These are phyloP conservation scores for Hyperopisus bebe DNA, from an alignment of 2,113 vertebrate species.

Conservation along the genomic window DNA sequence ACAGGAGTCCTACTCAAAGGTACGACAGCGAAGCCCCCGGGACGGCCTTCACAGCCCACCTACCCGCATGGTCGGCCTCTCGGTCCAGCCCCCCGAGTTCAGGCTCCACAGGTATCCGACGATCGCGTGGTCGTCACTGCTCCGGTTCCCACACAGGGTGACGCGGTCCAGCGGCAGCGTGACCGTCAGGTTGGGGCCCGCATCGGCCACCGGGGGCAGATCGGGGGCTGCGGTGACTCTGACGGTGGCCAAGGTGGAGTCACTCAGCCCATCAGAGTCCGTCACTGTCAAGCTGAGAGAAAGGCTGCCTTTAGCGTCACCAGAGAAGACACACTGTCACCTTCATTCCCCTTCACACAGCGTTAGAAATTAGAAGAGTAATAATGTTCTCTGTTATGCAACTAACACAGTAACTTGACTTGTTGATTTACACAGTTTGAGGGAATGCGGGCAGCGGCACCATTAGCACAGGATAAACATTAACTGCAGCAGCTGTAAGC, in stretches of 20 bases:
- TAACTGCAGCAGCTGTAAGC: neutral
- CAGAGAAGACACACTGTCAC: neutral
- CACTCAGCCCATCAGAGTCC: conserved; percentile 63
- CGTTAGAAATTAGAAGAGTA: neutral
- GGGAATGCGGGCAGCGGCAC: neutral
- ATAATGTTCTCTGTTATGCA: neutral
- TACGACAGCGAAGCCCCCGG: neutral
- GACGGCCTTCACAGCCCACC: conserved; percentile 18
- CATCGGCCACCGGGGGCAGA: conserved; percentile 52
- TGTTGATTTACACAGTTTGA: neutral
- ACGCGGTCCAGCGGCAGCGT: conserved; percentile 61
- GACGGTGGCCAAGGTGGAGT: conserved; percentile 58
- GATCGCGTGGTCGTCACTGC: conserved; percentile 66
- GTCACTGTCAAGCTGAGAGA: conserved; percentile 62
- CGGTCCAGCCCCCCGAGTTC: conserved; percentile 57
- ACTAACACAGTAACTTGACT: neutral
- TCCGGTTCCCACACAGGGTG: conserved; percentile 66
- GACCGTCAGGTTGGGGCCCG: conserved; percentile 63
- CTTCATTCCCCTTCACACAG: neutral
- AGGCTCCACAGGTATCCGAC: conserved; percentile 64
- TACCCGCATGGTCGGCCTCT: conserved; percentile 63
- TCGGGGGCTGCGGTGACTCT: conserved; percentile 53
- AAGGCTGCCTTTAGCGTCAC: neutral
- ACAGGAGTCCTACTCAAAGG: neutral
- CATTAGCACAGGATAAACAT: neutral